These are phyloP conservation scores for Xerus inauris DNA, from an alignment of 2,113 vertebrate species.

Conservation along the genomic window DNA sequence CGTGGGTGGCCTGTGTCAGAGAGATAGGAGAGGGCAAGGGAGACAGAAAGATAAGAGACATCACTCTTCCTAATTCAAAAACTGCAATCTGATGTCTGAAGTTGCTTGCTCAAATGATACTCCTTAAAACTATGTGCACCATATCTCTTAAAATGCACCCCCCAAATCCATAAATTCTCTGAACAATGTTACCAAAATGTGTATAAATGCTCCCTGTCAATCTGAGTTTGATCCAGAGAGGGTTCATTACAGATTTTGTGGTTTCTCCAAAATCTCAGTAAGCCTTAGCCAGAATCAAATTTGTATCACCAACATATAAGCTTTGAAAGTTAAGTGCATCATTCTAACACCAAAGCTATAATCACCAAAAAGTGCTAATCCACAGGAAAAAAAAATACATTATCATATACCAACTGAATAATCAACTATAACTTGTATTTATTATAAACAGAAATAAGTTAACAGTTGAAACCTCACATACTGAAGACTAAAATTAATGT, in stretches of 20 bases:
- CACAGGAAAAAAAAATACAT: neutral
- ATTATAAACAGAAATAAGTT: neutral
- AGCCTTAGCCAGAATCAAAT: neutral
- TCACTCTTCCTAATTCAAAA: neutral
- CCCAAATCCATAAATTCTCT: neutral
- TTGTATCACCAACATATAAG: neutral
- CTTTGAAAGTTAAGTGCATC: constrained; percentile 40
- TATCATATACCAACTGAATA: neutral
- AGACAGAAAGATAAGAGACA: neutral
- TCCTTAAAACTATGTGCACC: neutral
- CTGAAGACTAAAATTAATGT: neutral
- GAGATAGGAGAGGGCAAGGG: neutral
- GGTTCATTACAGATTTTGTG: neutral
- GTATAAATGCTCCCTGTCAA: neutral
- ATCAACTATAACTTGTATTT: neutral
- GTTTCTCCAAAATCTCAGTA: constrained; percentile 44
- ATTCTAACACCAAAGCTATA: constrained; percentile 25
- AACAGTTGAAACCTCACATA: neutral
- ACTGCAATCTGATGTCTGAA: neutral
- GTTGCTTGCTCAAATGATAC: neutral
- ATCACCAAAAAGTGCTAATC: neutral
- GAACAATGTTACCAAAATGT: neutral
- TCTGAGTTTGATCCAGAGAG: constrained; percentile 16
- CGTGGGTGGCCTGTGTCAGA: neutral
- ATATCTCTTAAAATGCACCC: neutral